Evolutionary conservation across 2,797 vertebrate species (phyloP).

Genomic region (Schizothorax lantsangensis): DNA sequence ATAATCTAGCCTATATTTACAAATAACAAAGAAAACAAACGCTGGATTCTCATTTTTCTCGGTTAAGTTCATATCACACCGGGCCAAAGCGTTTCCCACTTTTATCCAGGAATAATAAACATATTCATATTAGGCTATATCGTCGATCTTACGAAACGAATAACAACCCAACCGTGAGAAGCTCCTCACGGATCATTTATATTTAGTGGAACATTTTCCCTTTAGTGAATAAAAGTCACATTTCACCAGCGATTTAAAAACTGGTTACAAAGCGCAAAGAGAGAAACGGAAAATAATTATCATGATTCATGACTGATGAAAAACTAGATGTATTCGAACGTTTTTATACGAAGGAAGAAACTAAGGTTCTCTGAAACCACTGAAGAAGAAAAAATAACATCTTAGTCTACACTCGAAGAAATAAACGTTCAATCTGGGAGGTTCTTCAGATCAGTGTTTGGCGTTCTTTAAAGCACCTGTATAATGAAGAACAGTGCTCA

Average conservation of each 20-base stretch:
- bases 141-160: slow-evolving; percentile 22
- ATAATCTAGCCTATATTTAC: neutral
- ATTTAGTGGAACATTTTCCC: slow-evolving; percentile 69
- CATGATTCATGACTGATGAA: accelerated
- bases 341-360: neutral
- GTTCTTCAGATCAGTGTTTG: neutral
- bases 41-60: neutral
- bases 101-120: slow-evolving; percentile 12
- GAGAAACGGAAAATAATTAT: neutral
- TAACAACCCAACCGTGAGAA: slow-evolving; percentile 59
- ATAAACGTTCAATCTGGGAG: neutral
- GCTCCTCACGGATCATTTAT: slow-evolving; percentile 68
- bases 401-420: neutral
- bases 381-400: neutral
- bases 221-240: slow-evolving; percentile 63
- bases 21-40: neutral
- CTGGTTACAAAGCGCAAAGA: slow-evolving; percentile 2
- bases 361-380: neutral
- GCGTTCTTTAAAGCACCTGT: slow-evolving; percentile 11
- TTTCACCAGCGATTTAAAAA: slow-evolving; percentile 59
- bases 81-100: neutral
- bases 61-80: neutral
- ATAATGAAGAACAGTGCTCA: neutral
- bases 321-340: neutral
- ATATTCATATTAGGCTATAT: neutral